phyloP scores from a whole-genome alignment of 2,113 vertebrate species.

The rat (Rattus norvegicus) region GRCr8 NC_086035.1:30398501-30399000 shows the following conservation, averaged over 20 bases:
- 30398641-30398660: not conserved
- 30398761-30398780: not conserved
- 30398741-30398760: not conserved
- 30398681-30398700: not conserved
- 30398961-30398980: not conserved
- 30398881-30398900: not conserved
- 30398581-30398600: not conserved
- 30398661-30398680: not conserved
- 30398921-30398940: not conserved
- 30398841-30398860: not conserved
- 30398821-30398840: conserved; percentile 50
- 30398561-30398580: not conserved
- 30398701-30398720: not conserved
- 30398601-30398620: not conserved
- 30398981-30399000: not conserved
- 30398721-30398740: not conserved
- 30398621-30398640: not conserved
- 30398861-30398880: not conserved
- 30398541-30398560: not conserved
- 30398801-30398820: not conserved
- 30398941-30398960: conserved; percentile 39
- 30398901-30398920: not conserved
- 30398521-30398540: not conserved
- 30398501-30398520: not conserved
- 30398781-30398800: not conserved